A percentile compares a stretch with the other conserved stretches of the same genome.
Evolutionary conservation across 2,113 vertebrate genomes (phyloP).

Genomic region (Cariama cristata): DNA sequence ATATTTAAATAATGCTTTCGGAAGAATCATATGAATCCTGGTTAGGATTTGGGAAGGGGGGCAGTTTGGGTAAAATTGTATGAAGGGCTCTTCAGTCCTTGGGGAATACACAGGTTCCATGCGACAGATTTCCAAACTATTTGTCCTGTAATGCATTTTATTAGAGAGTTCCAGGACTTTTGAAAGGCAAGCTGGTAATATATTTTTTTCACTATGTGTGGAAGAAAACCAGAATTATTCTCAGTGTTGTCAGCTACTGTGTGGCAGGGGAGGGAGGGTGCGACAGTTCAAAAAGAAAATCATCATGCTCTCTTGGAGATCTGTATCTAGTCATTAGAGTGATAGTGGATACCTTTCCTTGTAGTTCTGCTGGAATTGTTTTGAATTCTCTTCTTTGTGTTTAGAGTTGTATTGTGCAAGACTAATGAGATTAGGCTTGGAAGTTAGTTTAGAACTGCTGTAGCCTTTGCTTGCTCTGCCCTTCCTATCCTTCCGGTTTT

Average conservation of each 20-base stretch:
- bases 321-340: not conserved
- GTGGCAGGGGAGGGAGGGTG: not conserved
- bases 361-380: not conserved
- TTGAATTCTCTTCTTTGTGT: slow-evolving; percentile 33
- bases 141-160: not conserved
- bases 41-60: not conserved
- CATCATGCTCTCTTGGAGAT: not conserved
- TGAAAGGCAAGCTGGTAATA: not conserved
- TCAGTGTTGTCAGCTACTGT: not conserved
- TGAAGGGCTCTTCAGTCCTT: not conserved
- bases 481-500: slow-evolving; percentile 66
- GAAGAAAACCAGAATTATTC: not conserved
- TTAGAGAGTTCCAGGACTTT: not conserved
- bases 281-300: slow-evolving; percentile 1
- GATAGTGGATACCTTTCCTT: not conserved
- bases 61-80: not conserved
- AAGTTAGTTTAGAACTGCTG: not conserved
- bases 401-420: slow-evolving; percentile 29
- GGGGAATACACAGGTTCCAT: not conserved
- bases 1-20: slow-evolving; percentile 6
- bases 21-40: not conserved
- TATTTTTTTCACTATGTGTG: not conserved
- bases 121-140: not conserved
- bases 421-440: slow-evolving; percentile 40
- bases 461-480: slow-evolving; percentile 41